Conservation (phyloP, 2,113 vertebrate species). For the Anguilla rostrata region DNA sequence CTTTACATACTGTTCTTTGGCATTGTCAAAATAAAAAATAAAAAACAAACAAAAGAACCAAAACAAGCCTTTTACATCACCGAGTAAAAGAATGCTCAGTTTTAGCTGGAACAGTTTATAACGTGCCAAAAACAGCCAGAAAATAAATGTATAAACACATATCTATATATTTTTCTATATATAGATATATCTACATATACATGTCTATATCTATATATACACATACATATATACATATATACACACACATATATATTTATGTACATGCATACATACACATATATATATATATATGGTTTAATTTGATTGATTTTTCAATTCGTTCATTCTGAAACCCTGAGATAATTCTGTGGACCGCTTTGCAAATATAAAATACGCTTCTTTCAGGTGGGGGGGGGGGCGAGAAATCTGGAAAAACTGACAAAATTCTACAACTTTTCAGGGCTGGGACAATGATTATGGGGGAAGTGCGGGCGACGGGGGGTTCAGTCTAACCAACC, state of each 20-base stretch:
- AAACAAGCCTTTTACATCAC: conserved; percentile 18
- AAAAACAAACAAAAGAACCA: conserved; percentile 6
- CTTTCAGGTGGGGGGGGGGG: conserved; percentile 46
- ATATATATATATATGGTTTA: conserved; percentile 48
- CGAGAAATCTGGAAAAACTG: conserved; percentile 32
- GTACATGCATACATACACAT: conserved; percentile 44
- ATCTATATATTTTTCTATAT: conserved; percentile 41
- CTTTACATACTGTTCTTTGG: conserved; percentile 64
- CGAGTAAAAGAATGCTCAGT: conserved; percentile 33
- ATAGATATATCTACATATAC: conserved; percentile 50
- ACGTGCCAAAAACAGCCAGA: conserved; percentile 55
- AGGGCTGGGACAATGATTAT: conserved; percentile 13
- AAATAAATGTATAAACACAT: conserved; percentile 41
- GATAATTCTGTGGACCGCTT: conserved; percentile 62
- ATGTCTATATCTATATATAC: conserved; percentile 37
- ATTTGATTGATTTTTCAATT: conserved; percentile 51
- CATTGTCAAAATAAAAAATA: conserved; percentile 50
- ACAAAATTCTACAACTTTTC: conserved; percentile 37
- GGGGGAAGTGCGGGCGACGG: background rate
- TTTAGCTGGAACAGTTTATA: conserved; percentile 56
- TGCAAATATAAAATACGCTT: conserved; percentile 62
- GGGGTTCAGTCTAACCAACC: background rate
- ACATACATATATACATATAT: conserved; percentile 36
- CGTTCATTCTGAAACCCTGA: conserved; percentile 68
- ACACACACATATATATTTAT: conserved; percentile 27